phyloP scores from a whole-genome alignment of 2,888 invertebrate species.

The Cheilosia impressa region DNA sequence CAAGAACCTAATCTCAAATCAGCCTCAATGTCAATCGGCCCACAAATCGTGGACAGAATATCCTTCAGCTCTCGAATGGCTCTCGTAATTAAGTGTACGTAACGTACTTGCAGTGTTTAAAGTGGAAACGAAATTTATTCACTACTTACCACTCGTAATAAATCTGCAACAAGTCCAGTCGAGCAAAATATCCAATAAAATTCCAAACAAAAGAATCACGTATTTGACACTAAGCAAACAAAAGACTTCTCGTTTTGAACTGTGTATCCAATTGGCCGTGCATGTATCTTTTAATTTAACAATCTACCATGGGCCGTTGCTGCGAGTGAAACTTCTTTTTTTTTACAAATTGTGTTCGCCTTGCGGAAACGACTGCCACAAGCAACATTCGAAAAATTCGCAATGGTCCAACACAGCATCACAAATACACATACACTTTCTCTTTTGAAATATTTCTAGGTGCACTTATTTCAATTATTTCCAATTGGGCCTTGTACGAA shows the following conservation, averaged over 20 bases:
- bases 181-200: slow-evolving; percentile 60
- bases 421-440: slow-evolving; percentile 73
- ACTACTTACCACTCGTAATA: slow-evolving; percentile 38
- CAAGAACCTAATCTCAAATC: too few species aligned
- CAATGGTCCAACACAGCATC: slow-evolving; percentile 68
- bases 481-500: slow-evolving; percentile 57
- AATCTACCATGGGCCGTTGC: slow-evolving; percentile 57
- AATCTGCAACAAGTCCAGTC: slow-evolving; percentile 35
- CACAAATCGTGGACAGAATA: too few species aligned
- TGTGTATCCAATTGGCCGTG: slow-evolving; percentile 59
- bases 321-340: slow-evolving; percentile 15
- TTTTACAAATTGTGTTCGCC: slow-evolving; percentile 49
- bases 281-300: slow-evolving; percentile 62
- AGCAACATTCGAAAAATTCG: slow-evolving; percentile 53
- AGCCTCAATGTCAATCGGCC: too few species aligned
- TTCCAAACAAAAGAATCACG: slow-evolving; percentile 67
- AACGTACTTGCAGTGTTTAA: not conserved
- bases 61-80: too few species aligned
- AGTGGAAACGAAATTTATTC: not conserved
- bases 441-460: slow-evolving; percentile 69
- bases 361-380: slow-evolving; percentile 54
- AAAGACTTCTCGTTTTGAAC: slow-evolving; percentile 61
- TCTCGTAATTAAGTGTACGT: too few species aligned
- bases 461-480: slow-evolving; percentile 71
- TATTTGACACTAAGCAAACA: slow-evolving; percentile 68